These are phyloP conservation scores for Sardinella longiceps DNA, from an alignment of 2,797 vertebrate genomes.

Conservation along the genomic window DNA sequence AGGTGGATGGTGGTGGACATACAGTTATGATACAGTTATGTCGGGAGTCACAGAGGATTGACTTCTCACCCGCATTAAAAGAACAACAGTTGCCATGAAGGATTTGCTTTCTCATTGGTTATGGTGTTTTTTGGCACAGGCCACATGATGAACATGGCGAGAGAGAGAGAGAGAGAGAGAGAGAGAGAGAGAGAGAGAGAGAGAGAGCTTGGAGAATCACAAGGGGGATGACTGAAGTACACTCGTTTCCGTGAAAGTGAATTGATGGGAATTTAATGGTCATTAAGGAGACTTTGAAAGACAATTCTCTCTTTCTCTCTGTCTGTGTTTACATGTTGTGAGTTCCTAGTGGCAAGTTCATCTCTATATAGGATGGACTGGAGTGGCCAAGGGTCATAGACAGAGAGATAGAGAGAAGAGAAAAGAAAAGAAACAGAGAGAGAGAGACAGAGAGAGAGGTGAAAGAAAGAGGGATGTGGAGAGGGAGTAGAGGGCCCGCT, in stretches of 20 bases:
- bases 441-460: slow-evolving; percentile 7
- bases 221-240: slow-evolving; percentile 78
- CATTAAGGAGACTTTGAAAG: slow-evolving; percentile 82
- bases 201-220: slow-evolving; percentile 60
- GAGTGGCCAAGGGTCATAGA: slow-evolving; percentile 39
- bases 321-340: slow-evolving; percentile 63
- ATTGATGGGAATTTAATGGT: slow-evolving; percentile 89
- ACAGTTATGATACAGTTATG: background rate
- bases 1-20: background rate
- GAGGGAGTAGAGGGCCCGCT: slow-evolving; percentile 54
- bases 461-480: background rate
- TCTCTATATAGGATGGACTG: slow-evolving; percentile 69
- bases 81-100: background rate
- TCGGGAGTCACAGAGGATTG: background rate
- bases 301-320: slow-evolving; percentile 71
- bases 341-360: slow-evolving; percentile 66
- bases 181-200: background rate
- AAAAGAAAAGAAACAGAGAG: background rate
- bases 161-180: background rate
- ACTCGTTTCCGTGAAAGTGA: slow-evolving; percentile 83
- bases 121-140: background rate
- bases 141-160: background rate
- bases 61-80: background rate
- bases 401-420: slow-evolving; percentile 5
- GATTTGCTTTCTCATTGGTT: background rate